Base-by-base conservation (phyloP, 30 jellyfish, hydroid and myxozoan genomes). In the Chrysaora quinquecirrha region DNA sequence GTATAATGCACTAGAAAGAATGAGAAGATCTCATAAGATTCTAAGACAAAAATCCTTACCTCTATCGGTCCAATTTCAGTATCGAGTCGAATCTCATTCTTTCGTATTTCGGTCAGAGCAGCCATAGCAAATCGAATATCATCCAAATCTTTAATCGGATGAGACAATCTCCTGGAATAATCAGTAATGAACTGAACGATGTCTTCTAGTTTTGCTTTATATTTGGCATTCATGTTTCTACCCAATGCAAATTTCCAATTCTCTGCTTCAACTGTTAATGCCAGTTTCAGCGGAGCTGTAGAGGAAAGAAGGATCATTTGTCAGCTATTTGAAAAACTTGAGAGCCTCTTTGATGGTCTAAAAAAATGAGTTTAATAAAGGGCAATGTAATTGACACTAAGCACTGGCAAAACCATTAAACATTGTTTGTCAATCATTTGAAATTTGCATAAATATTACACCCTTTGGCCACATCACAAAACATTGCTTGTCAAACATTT, bases 101-200 rank as follows among this genome's bases (percentile, higher is more conserved):
- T 71, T 6, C 99, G 94, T 23, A 94, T 87, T 56, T 94, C 99
- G n/a, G 86, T 46, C 81, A 94, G 48, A 0, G 99, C 99, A 6
- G 96, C 99, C 99, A 94, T 94, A 7, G 93, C 97, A 62, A 94
- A 94, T 38, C 99, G 95, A 20, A 94, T 87, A 66, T 94, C 99
- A 77, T 94, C 99, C 32, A 94, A 71, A 30, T 94, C 99, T 78
- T 94, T 61, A 67, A 94, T 87, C 1, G 99, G 99, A 61, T 94
- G 97, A 1, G 95, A 77, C 27, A 94, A 95, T 1, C 99, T 90
- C 34, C 99, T 75, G 18, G 97, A 75, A 69, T 94, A 94, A 66
- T 94, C 99, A 18, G 96, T 93, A 33, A 94, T 89, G 50, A 94
- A 94, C 32, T 92, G 73, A 2, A 94, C 97, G 23, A 79, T 48